phyloP scores from a whole-genome alignment of 2,797 vertebrate species.

The Melanotaenia pygmaea region DNA sequence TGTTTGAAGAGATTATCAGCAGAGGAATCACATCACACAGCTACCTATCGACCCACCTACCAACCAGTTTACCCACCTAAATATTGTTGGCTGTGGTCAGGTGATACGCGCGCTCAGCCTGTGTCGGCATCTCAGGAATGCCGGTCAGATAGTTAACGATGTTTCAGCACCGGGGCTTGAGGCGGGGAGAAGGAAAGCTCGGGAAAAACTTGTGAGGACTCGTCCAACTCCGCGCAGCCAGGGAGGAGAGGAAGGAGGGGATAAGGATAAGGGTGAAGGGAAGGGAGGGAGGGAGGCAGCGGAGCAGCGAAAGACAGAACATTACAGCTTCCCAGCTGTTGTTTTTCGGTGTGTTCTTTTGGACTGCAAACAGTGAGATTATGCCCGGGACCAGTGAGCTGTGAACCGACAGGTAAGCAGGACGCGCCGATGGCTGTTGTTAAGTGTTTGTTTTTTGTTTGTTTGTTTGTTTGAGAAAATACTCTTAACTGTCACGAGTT shows the following conservation, averaged over 20 bases:
- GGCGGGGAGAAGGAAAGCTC: slow-evolving; percentile 28
- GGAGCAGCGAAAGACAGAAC: slow-evolving; percentile 16
- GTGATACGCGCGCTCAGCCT: slow-evolving; percentile 52
- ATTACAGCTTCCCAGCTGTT: slow-evolving; percentile 42
- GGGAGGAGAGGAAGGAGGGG: slow-evolving; percentile 17
- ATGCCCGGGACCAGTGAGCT: slow-evolving; percentile 42
- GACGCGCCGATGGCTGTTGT: not conserved
- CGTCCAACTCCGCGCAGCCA: slow-evolving; percentile 17
- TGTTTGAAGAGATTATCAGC: not conserved
- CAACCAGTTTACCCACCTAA: too few relatives aligned
- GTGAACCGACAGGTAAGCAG: slow-evolving; percentile 68
- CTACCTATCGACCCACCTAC: not conserved
- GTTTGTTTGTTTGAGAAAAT: too few relatives aligned
- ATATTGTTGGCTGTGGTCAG: slow-evolving; percentile 33
- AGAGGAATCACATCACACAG: not conserved
- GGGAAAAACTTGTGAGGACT: slow-evolving; percentile 37
- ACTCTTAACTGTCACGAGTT: not conserved
- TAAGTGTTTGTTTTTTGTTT: not conserved
- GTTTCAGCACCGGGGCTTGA: slow-evolving; percentile 44
- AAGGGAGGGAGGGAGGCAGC: slow-evolving; percentile 13
- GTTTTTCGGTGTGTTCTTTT: slow-evolving; percentile 17
- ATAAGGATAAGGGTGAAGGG: too few relatives aligned
- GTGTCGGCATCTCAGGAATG: slow-evolving; percentile 74
- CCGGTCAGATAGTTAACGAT: slow-evolving; percentile 41
- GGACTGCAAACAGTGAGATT: slow-evolving; percentile 35